Base-by-base conservation (phyloP, 1,140 invertebrate species). In the Calephelis nemesis region DNA sequence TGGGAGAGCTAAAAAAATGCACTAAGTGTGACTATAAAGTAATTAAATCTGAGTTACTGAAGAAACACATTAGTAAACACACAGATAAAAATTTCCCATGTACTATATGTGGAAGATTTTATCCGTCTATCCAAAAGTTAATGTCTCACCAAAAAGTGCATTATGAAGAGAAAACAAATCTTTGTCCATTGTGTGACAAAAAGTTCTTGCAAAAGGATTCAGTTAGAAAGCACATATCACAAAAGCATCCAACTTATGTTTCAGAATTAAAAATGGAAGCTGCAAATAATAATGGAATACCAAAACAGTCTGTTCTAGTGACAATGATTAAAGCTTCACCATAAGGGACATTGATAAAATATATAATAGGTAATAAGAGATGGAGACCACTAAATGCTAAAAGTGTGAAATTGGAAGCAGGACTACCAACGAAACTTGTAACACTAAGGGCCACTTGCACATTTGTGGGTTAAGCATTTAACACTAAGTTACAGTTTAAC, bases 101-200 rank as follows among this genome's bases (percentile, higher is more conserved):
- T 67, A 72, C 70, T 30, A 47, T 74, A 11, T 90, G 85, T 68
- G 85, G 87, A 7, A 76, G 72, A 67, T 90, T 88, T 64, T 74
- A 78, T 49, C 68, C 75, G 4, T 77, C 65, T 47, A 62, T 69
- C 9, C 70, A 78, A 19, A 82, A 78, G 54, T 72, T 84, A 12
- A 48, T 62, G 5, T 11, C 71, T 9, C 87, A 89, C 71, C 73
- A 83, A 66, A 79, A 68, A 47, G 66, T 67, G 11, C 87, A 89
- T 72, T 75, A 67, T 47, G 80, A 76, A 9, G 81, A 84, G 40
- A 83, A 79, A 63, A 82, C 82, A 67, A 71, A 49, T 64, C 47
- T 30, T 8, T 75, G 73, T 62, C 68, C 68, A n/a, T 68, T 68
- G 10, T 75, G 70, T 67, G 47, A 70, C 12, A 47, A 49, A 15